phyloP scores from a whole-genome alignment of 2,113 vertebrate species.

The Ammodytes dubius region DNA sequence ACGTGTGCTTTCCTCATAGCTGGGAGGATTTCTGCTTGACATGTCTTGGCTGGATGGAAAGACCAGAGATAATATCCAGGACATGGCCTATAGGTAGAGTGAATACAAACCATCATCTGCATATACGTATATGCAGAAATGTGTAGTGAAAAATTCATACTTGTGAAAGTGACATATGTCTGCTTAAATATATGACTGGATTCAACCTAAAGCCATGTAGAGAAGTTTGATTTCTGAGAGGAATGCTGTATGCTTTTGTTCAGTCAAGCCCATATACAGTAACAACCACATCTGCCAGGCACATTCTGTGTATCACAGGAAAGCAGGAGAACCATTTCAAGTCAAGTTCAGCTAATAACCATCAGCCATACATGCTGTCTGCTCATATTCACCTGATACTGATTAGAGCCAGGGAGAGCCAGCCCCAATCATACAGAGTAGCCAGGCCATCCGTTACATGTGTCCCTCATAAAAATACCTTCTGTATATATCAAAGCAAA shows the following conservation, averaged over 20 bases:
- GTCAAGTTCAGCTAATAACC: slow-evolving; percentile 32
- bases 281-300: slow-evolving; percentile 61
- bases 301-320: slow-evolving; percentile 56
- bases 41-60: not conserved
- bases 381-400: slow-evolving; percentile 45
- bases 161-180: not conserved
- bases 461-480: slow-evolving; percentile 13
- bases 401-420: slow-evolving; percentile 48
- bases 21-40: not conserved
- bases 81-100: not conserved
- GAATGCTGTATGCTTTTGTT: slow-evolving; percentile 53
- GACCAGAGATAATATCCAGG: not conserved
- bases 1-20: not conserved
- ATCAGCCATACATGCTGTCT: slow-evolving; percentile 28
- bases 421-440: slow-evolving; percentile 27
- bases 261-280: slow-evolving; percentile 43
- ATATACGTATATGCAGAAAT: not conserved
- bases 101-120: slow-evolving; percentile 18
- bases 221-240: slow-evolving; percentile 38
- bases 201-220: slow-evolving; percentile 4
- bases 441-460: slow-evolving; percentile 42
- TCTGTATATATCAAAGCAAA: slow-evolving; percentile 11
- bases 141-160: not conserved
- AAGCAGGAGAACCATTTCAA: slow-evolving; percentile 26
- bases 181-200: slow-evolving; percentile 5